phyloP scores from a whole-genome alignment of 2,888 invertebrate species.

The Acrobasis suavella region DNA sequence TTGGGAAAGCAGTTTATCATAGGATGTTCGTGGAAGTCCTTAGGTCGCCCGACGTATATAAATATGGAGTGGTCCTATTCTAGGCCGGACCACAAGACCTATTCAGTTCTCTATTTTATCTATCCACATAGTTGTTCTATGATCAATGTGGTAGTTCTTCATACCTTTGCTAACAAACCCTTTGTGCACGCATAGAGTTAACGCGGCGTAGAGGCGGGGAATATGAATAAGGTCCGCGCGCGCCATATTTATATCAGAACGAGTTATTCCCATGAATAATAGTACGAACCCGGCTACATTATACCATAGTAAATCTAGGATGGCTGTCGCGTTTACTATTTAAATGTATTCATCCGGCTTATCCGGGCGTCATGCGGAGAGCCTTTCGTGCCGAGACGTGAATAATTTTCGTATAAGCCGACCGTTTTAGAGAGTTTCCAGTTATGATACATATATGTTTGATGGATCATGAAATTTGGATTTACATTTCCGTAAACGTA shows the following conservation, averaged over 20 bases:
- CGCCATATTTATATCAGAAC: conserved; percentile 73
- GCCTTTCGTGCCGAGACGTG: conserved; percentile 66
- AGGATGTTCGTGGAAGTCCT: no score
- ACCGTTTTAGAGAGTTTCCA: conserved; percentile 21
- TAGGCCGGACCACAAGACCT: not conserved
- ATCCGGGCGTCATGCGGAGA: conserved; percentile 76
- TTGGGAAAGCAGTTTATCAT: no score
- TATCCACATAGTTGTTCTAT: not conserved
- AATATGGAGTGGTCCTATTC: no score
- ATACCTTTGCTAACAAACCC: conserved; percentile 80
- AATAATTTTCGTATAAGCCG: conserved; percentile 73
- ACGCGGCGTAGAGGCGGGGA: conserved; percentile 48
- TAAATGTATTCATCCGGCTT: conserved; percentile 81
- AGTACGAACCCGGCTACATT: conserved; percentile 70
- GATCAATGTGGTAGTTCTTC: conserved; percentile 58
- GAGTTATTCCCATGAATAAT: conserved; percentile 77
- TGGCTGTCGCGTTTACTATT: conserved; percentile 77
- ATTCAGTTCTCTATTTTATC: not conserved
- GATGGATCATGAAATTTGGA: conserved; percentile 20
- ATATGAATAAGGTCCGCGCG: conserved; percentile 63
- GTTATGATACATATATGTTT: conserved; percentile 22
- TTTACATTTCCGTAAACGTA: conserved; percentile 15
- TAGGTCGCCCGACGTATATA: no score
- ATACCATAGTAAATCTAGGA: conserved; percentile 72
- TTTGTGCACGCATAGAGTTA: conserved; percentile 64